phyloP scores from a whole-genome alignment of 2,888 invertebrate genomes.

The Metallyticus violacea region DNA sequence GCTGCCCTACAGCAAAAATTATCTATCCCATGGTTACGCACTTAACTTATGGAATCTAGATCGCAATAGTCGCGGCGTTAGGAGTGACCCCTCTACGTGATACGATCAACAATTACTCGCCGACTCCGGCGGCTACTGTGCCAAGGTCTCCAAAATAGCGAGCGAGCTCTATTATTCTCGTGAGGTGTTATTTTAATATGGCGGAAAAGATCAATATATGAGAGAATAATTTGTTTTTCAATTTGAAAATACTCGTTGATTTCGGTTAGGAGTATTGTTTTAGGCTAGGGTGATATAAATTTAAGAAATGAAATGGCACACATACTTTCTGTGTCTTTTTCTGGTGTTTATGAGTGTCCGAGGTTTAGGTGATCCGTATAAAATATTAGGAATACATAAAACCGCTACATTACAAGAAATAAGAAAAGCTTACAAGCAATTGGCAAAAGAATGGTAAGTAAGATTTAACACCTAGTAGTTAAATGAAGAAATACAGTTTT shows the following conservation, averaged over 20 bases:
- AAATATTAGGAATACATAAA: slow-evolving; percentile 73
- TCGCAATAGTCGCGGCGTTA: too few species aligned
- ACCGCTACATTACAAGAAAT: slow-evolving; percentile 78
- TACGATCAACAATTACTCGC: too few species aligned
- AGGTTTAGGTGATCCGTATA: slow-evolving; percentile 72
- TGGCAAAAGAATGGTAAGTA: slow-evolving; percentile 85
- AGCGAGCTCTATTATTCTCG: too few species aligned
- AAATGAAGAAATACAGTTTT: too few species aligned
- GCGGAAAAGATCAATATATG: slow-evolving; percentile 23
- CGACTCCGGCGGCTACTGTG: too few species aligned
- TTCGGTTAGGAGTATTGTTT: background rate
- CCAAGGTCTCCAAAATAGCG: too few species aligned
- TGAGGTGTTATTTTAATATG: slow-evolving; percentile 13
- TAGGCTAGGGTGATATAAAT: background rate
- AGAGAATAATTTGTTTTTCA: background rate
- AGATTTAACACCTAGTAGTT: background rate
- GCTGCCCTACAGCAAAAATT: too few species aligned
- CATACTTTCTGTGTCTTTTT: slow-evolving; percentile 22
- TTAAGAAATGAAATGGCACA: slow-evolving; percentile 33
- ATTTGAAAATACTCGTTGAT: background rate
- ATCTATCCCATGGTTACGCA: too few species aligned
- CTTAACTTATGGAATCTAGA: too few species aligned
- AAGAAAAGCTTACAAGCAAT: slow-evolving; percentile 81
- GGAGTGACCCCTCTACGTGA: too few species aligned
- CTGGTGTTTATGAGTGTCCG: slow-evolving; percentile 28